These are phyloP conservation scores for Gorsachius magnificus DNA, from an alignment of 2,797 vertebrate genomes.

Conservation along the genomic window DNA sequence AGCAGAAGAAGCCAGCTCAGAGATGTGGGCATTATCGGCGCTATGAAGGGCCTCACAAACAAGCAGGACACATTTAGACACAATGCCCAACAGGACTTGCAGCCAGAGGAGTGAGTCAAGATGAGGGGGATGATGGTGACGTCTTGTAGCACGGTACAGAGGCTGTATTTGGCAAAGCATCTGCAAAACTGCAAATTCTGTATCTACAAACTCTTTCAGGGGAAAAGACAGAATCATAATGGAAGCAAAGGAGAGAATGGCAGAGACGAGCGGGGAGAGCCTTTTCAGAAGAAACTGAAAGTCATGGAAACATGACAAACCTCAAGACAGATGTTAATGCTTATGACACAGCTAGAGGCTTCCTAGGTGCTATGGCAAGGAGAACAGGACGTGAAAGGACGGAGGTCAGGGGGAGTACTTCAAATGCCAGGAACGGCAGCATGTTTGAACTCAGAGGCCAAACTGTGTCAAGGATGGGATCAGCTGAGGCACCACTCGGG, in stretches of 20 bases:
- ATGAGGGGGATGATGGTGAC: conserved; percentile 51
- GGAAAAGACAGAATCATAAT: not conserved
- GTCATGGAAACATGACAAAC: not conserved
- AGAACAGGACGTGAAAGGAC: not conserved
- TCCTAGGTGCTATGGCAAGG: not conserved
- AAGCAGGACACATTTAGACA: not conserved
- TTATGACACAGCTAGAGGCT: not conserved
- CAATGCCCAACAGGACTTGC: not conserved
- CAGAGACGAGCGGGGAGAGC: not conserved
- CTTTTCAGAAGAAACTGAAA: not conserved
- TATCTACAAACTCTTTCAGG: not conserved
- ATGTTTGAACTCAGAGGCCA: not conserved
- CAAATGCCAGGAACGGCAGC: not conserved
- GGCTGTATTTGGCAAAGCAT: conserved; percentile 32
- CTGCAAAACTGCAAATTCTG: not conserved
- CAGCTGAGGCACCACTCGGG: not conserved
- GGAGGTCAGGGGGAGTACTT: not conserved
- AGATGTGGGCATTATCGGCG: fast-evolving
- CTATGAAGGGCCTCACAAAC: not conserved
- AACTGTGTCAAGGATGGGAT: not conserved
- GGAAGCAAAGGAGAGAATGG: not conserved
- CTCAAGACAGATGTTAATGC: not conserved
- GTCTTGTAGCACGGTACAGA: not conserved
- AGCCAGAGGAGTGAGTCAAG: conserved; percentile 48
- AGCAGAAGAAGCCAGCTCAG: not conserved